phyloP scores from a whole-genome alignment of 2,113 vertebrate genomes.

The Pipa parva region DNA sequence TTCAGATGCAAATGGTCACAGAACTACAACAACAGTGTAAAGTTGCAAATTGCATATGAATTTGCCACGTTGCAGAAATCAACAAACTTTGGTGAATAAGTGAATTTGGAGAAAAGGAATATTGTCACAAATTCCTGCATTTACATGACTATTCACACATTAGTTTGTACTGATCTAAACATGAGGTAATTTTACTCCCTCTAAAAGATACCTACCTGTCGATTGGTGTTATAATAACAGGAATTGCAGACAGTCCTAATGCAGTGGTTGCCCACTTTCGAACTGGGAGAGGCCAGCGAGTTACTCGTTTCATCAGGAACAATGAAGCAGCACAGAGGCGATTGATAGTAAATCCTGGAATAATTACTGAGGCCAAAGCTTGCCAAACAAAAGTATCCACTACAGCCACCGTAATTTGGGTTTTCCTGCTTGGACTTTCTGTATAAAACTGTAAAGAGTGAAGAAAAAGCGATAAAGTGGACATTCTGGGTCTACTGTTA shows the following conservation, averaged over 20 bases:
- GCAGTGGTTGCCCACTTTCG: slow-evolving; percentile 91
- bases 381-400: slow-evolving; percentile 96
- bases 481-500: too few species aligned
- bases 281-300: slow-evolving; percentile 76
- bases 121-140: too few species aligned
- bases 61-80: too few species aligned
- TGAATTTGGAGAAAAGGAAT: too few species aligned
- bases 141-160: too few species aligned
- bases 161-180: too few species aligned
- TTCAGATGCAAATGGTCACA: too few species aligned
- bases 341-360: slow-evolving; percentile 94
- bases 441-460: slow-evolving; percentile 67
- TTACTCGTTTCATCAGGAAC: slow-evolving; percentile 71
- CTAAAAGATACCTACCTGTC: slow-evolving; percentile 71
- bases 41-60: neutral
- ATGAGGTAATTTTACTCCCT: too few species aligned
- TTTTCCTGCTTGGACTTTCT: slow-evolving; percentile 59
- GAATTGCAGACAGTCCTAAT: slow-evolving; percentile 85
- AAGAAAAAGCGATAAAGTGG: neutral
- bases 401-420: slow-evolving; percentile 68
- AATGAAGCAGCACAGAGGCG: slow-evolving; percentile 82
- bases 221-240: slow-evolving; percentile 88
- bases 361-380: slow-evolving; percentile 85
- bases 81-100: too few species aligned
- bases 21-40: too few species aligned